These are phyloP conservation scores for Thyatira batis DNA, from an alignment of 2,888 invertebrate genomes.

Conservation along the genomic window DNA sequence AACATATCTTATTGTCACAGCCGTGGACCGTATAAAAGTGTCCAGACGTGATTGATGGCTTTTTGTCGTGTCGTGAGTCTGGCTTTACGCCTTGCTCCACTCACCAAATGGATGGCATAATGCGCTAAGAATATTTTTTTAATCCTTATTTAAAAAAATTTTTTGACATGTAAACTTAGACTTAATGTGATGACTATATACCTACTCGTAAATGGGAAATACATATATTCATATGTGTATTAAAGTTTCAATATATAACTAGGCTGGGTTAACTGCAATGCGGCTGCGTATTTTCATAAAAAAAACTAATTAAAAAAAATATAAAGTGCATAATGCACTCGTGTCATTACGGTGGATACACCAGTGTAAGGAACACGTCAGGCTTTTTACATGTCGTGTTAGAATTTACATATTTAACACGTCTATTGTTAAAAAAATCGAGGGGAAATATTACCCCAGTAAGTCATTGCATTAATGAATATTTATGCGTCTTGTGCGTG, in stretches of 20 bases:
- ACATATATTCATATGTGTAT: too few relatives aligned
- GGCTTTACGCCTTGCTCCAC: constrained; percentile 26
- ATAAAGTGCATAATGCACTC: neutral
- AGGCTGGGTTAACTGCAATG: neutral
- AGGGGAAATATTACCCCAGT: constrained; percentile 13
- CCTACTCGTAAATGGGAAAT: too few relatives aligned
- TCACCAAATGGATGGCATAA: constrained; percentile 27
- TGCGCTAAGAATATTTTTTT: constrained; percentile 19
- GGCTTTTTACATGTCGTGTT: constrained; percentile 13
- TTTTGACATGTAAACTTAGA: too few relatives aligned
- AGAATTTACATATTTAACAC: constrained; percentile 28
- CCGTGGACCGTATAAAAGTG: constrained; percentile 53
- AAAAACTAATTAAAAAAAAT: constrained; percentile 10
- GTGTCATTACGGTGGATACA: constrained; percentile 2
- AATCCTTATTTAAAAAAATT: constrained; percentile 15
- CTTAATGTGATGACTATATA: too few relatives aligned
- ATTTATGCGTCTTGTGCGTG: constrained; percentile 32
- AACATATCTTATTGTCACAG: constrained; percentile 43
- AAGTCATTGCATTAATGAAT: constrained; percentile 16
- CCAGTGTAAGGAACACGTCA: constrained; percentile 8
- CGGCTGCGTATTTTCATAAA: neutral
- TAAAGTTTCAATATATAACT: too few relatives aligned
- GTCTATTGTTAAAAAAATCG: constrained; percentile 24
- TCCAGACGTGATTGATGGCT: constrained; percentile 61
- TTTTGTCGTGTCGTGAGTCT: constrained; percentile 54